Conservation (phyloP, 2,113 vertebrate species). For the Pteropus alecto region DNA sequence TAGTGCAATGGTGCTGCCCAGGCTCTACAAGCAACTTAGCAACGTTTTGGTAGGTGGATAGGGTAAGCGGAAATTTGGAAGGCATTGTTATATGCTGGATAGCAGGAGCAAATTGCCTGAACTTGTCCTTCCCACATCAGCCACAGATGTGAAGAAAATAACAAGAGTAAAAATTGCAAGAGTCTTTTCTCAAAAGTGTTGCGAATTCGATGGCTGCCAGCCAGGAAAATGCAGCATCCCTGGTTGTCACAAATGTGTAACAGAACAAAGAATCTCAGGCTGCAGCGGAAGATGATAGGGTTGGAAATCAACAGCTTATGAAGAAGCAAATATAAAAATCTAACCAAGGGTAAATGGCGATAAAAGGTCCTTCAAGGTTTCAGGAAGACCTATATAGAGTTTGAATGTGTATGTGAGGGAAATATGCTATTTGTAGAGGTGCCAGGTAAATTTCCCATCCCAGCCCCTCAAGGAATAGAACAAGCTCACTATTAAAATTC, state of each 20-base stretch:
- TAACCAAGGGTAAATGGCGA: conserved; percentile 42
- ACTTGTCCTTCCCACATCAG: conserved; percentile 55
- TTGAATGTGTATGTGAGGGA: neutral
- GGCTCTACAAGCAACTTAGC: neutral
- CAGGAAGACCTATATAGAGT: neutral
- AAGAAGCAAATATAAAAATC: conserved; percentile 58
- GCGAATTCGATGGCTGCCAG: conserved; percentile 56
- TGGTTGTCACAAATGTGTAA: conserved; percentile 26
- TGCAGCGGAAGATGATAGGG: conserved; percentile 18
- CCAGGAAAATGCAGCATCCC: conserved; percentile 36
- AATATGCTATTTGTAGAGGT: neutral
- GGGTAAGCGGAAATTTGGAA: conserved; percentile 1
- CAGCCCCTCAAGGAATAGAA: neutral
- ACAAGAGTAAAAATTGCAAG: conserved; percentile 58
- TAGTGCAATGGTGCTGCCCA: neutral
- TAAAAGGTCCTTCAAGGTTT: conserved; percentile 39
- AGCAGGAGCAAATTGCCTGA: conserved; percentile 52
- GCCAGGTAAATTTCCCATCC: neutral
- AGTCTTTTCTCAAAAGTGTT: conserved; percentile 51
- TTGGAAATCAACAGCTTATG: conserved; percentile 25
- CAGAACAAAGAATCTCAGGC: conserved; percentile 57
- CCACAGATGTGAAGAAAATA: conserved; percentile 65
- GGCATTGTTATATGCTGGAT: neutral
- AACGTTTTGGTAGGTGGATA: neutral
- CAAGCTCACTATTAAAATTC: conserved; percentile 17